Evolutionary conservation across 2,113 vertebrate genomes (phyloP).

Genomic region (Sterrhoptilus dennistouni): DNA sequence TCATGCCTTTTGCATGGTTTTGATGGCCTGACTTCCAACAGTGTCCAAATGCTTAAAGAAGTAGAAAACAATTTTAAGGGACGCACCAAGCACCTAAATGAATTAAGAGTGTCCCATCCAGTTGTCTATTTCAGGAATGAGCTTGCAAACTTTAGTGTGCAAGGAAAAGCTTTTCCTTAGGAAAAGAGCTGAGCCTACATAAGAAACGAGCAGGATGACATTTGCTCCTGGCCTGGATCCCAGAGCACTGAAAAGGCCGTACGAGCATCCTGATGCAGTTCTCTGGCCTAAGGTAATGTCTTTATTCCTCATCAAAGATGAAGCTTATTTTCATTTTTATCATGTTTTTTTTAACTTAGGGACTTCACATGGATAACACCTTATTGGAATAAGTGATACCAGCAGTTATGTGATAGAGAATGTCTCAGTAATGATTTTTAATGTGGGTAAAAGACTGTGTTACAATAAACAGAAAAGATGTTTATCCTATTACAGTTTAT

Average conservation of each 20-base stretch:
- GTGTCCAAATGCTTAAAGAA: background rate
- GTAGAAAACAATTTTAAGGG: background rate
- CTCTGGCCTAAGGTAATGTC: background rate
- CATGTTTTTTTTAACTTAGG: background rate
- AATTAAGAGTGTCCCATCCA: background rate
- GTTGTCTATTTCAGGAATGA: background rate
- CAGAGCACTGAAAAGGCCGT: background rate
- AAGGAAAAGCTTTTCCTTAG: background rate
- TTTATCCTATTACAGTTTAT: constrained; percentile 45
- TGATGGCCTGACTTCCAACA: background rate
- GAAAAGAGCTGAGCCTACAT: background rate
- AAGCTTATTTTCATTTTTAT: background rate
- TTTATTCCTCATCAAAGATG: background rate
- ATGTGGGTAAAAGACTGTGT: constrained; percentile 19
- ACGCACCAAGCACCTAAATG: background rate
- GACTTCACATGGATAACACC: background rate
- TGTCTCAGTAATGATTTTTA: constrained; percentile 37
- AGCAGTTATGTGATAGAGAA: background rate
- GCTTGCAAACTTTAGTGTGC: background rate
- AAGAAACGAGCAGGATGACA: background rate
- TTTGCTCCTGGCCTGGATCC: background rate
- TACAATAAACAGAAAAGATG: constrained; percentile 45
- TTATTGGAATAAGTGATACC: constrained; percentile 6
- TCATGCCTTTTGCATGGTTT: background rate
- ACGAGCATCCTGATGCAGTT: background rate